phyloP scores from a whole-genome alignment of 1,140 invertebrate genomes.

The Thereuonema tuberculata region DNA sequence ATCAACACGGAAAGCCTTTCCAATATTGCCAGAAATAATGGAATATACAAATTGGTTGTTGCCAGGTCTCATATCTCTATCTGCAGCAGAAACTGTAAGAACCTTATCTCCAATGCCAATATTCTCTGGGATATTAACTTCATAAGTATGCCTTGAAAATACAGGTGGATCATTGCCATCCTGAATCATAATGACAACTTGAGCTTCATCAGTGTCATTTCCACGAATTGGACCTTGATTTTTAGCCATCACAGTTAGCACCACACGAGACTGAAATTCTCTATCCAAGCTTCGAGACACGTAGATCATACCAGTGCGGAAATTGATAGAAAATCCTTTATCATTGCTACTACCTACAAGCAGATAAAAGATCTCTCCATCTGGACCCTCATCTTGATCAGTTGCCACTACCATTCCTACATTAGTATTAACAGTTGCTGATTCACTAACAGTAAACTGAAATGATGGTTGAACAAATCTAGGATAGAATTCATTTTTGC shows the following conservation, averaged over 20 bases:
- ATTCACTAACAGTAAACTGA: conserved; percentile 86
- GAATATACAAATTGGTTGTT: conserved; percentile 88
- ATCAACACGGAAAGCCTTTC: conserved; percentile 77
- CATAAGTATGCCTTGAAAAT: conserved; percentile 61
- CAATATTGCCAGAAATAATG: conserved; percentile 67
- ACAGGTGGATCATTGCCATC: conserved; percentile 92
- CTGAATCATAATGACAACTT: conserved; percentile 81
- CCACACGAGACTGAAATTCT: conserved; percentile 78
- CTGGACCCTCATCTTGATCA: conserved; percentile 80
- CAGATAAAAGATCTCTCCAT: conserved; percentile 80
- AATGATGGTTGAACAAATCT: conserved; percentile 82
- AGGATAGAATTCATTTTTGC: conserved; percentile 85
- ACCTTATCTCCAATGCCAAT: conserved; percentile 54
- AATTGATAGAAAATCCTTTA: conserved; percentile 73
- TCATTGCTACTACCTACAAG: conserved; percentile 87
- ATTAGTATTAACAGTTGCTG: conserved; percentile 66
- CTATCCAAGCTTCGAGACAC: conserved; percentile 70
- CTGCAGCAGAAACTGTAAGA: conserved; percentile 63
- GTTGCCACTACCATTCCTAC: conserved; percentile 77
- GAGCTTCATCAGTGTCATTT: conserved; percentile 89
- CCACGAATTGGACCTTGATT: conserved; percentile 74
- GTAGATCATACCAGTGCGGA: conserved; percentile 65
- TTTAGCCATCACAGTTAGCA: conserved; percentile 84
- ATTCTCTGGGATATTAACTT: conserved; percentile 61
- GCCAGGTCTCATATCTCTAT: conserved; percentile 77